Evolutionary conservation across 2,113 vertebrate genomes (phyloP).

Genomic region (Sylvietta virens): DNA sequence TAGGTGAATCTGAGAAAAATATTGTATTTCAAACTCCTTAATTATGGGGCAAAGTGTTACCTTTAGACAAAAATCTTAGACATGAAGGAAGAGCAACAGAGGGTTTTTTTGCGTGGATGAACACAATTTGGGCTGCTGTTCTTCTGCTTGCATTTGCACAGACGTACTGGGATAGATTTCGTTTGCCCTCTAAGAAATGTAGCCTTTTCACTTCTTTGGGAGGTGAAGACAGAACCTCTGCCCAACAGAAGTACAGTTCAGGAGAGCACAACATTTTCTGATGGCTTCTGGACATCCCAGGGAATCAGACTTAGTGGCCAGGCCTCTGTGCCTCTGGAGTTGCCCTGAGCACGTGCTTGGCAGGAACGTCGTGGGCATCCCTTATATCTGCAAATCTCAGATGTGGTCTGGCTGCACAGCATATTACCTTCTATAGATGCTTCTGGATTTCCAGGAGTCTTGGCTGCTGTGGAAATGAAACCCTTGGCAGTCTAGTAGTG

Average conservation of each 20-base stretch:
- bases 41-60: background rate
- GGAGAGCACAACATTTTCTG: background rate
- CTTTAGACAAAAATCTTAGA: background rate
- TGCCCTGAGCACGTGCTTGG: fast-evolving
- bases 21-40: background rate
- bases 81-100: background rate
- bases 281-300: background rate
- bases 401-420: background rate
- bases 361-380: background rate
- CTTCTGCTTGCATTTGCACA: background rate
- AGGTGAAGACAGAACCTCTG: background rate
- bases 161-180: fast-evolving
- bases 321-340: background rate
- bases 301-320: background rate
- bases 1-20: background rate
- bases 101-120: background rate
- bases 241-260: fast-evolving
- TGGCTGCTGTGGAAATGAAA: background rate
- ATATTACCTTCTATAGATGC: background rate
- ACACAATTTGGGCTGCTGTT: background rate
- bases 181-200: background rate
- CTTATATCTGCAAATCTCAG: background rate
- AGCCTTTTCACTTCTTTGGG: background rate
- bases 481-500: background rate
- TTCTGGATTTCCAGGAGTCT: background rate